Conservation (phyloP, 92 coral and sea anemone species). For the Porites evermanni region DNA sequence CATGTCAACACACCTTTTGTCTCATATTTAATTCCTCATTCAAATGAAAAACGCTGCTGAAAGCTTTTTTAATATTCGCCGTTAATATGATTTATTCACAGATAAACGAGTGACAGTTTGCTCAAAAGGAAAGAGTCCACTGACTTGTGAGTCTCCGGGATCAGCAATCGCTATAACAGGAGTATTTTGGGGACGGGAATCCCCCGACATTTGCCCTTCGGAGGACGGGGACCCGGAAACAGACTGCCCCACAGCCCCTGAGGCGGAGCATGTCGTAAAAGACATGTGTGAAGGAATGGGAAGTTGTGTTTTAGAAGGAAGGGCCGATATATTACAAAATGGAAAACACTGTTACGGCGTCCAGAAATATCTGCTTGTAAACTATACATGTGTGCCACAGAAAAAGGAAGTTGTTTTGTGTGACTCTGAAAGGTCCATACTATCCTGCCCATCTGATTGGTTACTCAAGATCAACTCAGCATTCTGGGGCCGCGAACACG, state of each 20-base stretch:
- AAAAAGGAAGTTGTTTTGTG: constrained; percentile 87
- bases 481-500: constrained; percentile 83
- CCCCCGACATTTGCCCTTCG: constrained; percentile 92
- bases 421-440: constrained; percentile 79
- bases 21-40: no score
- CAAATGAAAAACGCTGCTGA: no score
- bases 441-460: constrained; percentile 95
- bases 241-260: constrained; percentile 84
- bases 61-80: not conserved
- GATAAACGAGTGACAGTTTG: constrained; percentile 89
- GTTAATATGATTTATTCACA: not conserved
- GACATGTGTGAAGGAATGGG: constrained; percentile 96
- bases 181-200: constrained; percentile 94
- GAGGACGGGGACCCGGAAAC: constrained; percentile 94
- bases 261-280: constrained; percentile 85
- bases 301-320: constrained; percentile 90
- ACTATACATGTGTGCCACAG: constrained; percentile 94
- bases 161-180: constrained; percentile 95
- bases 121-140: constrained; percentile 81
- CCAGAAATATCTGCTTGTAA: constrained; percentile 88
- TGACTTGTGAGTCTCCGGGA: constrained; percentile 92
- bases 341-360: constrained; percentile 90
- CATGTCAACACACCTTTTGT: no score
- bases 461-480: constrained; percentile 88
- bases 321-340: constrained; percentile 82